These are phyloP conservation scores for Prionailurus bengalensis DNA, from an alignment of 2,113 vertebrate species.

Conservation along the genomic window DNA sequence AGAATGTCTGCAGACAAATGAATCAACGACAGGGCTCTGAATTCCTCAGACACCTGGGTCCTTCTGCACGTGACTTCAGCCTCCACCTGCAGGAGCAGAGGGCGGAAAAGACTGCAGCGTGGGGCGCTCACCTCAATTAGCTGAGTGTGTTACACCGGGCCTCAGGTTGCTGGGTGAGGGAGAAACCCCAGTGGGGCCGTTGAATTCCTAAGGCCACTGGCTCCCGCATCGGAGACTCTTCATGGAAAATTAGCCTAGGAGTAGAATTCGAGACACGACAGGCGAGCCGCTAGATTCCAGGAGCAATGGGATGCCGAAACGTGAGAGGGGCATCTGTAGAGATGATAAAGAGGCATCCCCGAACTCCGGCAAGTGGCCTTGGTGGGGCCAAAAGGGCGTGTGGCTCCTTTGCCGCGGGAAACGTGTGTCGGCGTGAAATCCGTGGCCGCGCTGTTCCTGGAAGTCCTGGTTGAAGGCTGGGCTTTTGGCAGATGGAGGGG, in stretches of 20 bases:
- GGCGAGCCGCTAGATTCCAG: background rate
- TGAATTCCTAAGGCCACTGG: background rate
- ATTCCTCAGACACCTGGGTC: constrained; percentile 62
- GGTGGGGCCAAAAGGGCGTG: background rate
- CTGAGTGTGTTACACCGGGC: background rate
- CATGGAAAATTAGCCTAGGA: background rate
- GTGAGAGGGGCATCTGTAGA: background rate
- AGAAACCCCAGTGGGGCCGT: background rate
- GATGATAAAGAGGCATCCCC: background rate
- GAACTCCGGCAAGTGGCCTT: background rate
- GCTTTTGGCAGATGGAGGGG: constrained; percentile 20
- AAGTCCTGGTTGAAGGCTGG: constrained; percentile 16
- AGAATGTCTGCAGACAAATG: constrained; percentile 79
- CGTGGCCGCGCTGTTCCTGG: background rate
- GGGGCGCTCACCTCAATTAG: background rate
- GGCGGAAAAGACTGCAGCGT: background rate
- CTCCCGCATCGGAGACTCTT: constrained; percentile 21
- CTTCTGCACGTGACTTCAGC: constrained; percentile 71
- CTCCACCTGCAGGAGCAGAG: constrained; percentile 57
- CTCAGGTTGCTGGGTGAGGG: background rate
- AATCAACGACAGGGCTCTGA: constrained; percentile 24
- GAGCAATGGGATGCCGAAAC: background rate
- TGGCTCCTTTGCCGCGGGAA: background rate
- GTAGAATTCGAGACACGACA: background rate
- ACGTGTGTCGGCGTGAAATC: background rate